Evolutionary conservation across 2,888 invertebrate genomes (phyloP).

Genomic region (Perithous albicinctus): DNA sequence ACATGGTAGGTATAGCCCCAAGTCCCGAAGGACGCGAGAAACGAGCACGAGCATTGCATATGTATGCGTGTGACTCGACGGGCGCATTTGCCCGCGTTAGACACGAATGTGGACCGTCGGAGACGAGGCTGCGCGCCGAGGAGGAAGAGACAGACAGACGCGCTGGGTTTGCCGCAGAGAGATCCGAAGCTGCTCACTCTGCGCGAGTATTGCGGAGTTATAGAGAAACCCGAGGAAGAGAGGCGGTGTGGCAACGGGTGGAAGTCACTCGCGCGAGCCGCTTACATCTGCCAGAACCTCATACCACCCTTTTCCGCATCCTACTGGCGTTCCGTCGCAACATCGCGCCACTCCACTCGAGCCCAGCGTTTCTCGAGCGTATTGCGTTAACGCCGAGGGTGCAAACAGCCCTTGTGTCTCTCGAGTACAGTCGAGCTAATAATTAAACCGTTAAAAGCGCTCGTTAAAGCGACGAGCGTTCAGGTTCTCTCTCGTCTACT

Average conservation of each 20-base stretch:
- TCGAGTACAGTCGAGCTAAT: constrained; percentile 79
- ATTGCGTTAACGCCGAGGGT: constrained; percentile 82
- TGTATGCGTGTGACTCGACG: constrained; percentile 65
- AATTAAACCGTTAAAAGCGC: constrained; percentile 81
- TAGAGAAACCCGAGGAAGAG: constrained; percentile 48
- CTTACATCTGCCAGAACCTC: constrained; percentile 58
- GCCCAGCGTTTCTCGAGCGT: constrained; percentile 73
- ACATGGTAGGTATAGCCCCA: constrained; percentile 10
- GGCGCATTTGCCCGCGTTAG: constrained; percentile 55
- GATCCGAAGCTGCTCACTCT: constrained; percentile 1
- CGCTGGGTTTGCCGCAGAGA: constrained; percentile 38
- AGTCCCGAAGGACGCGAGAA: constrained; percentile 58
- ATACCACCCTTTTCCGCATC: constrained; percentile 19
- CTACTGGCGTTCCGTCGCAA: not conserved
- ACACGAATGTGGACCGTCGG: constrained; percentile 57
- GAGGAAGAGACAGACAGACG: constrained; percentile 54
- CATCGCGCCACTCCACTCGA: constrained; percentile 18
- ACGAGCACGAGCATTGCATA: constrained; percentile 68
- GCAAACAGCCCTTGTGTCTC: constrained; percentile 79
- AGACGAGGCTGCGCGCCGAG: constrained; percentile 41
- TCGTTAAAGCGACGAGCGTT: constrained; percentile 75
- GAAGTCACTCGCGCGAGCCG: constrained; percentile 60
- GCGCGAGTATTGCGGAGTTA: constrained; percentile 25
- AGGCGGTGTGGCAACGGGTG: constrained; percentile 43
- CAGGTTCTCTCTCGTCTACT: constrained; percentile 50